Evolutionary conservation across 2,888 invertebrate species (phyloP), one percentile per base, ranked within the genome.

Genomic region (Bimastos eiseni): DNA sequence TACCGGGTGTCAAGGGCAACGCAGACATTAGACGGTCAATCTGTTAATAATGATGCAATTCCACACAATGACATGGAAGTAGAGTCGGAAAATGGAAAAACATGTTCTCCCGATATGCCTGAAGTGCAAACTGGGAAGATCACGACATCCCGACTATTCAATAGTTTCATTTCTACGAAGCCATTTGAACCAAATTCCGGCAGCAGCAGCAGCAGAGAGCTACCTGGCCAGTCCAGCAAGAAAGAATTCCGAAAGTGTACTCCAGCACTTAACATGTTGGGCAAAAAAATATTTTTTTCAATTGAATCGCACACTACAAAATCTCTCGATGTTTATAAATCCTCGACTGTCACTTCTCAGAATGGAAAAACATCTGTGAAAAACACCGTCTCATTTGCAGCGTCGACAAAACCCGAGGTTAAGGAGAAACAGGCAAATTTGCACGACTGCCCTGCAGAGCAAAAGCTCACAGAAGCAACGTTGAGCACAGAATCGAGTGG

Each of bases 1-100:
- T 44, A 49, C 49, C 37, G 33, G 41, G 49, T 89, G 41, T 89
- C 89, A 21, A 33, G 41, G 19, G 41, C 89, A 49, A 89, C 89
- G 19, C 89, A 89, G 36, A 89, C 89, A 4, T 36, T 21, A 1
- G 34, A 34, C 30, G 86, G 70, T 30, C 70, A 34, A 24, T 33
- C 34, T 34, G 17, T 21, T 24, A 86, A 36, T 86, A 24, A 11
- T 15, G 36, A 86, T n/a, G 30, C 70, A 30, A n/a, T 70, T 70
- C 70, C 70, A n/a, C 70, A 30, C 6, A 70, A 8, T n/a, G n/a
- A 70, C 70, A 70, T 70, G 70, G 70, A 70, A n/a, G n/a, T 70
- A n/a, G 30, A 70, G 70, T 70, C 70, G 70, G 70, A 70, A 70
- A 49, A 49, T 5, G 49, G 49, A 24, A 49, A 49, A 49, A 70